phyloP scores from a whole-genome alignment of 2,888 invertebrate genomes.

The Epinotia ramella region DNA sequence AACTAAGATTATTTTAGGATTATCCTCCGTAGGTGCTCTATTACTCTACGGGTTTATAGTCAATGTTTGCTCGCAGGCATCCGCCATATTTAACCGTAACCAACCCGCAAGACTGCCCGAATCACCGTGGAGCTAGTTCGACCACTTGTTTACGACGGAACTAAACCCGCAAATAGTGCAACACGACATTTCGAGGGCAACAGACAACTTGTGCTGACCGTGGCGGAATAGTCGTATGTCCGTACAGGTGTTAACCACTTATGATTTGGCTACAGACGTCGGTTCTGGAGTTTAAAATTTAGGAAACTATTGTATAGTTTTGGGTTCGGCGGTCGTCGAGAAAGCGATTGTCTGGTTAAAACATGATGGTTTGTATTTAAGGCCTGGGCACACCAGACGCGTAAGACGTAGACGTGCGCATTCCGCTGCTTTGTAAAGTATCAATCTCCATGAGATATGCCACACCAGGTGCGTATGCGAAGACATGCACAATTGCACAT shows the following conservation, averaged over 20 bases:
- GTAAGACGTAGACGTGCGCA: too few relatives aligned
- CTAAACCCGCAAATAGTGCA: slow-evolving; percentile 33
- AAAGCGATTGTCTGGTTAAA: too few relatives aligned
- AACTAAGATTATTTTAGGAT: neutral
- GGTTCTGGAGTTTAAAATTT: too few relatives aligned
- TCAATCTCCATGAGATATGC: too few relatives aligned
- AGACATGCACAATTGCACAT: too few relatives aligned
- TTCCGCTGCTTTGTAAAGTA: too few relatives aligned
- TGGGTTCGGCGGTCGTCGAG: too few relatives aligned
- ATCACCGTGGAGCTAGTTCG: slow-evolving; percentile 13
- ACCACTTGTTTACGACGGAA: slow-evolving; percentile 40
- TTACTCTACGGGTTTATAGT: neutral
- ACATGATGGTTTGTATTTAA: too few relatives aligned
- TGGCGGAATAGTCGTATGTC: neutral
- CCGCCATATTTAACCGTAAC: slow-evolving; percentile 8
- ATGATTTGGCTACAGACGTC: neutral
- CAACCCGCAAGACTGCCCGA: slow-evolving; percentile 23
- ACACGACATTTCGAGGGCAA: slow-evolving; percentile 17
- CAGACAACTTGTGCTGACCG: neutral
- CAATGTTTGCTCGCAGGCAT: slow-evolving; percentile 18
- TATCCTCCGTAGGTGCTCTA: neutral
- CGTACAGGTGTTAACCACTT: neutral
- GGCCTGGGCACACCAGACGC: too few relatives aligned
- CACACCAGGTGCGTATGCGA: too few relatives aligned
- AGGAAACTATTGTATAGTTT: too few relatives aligned